A percentile compares a stretch with the other conserved stretches of the same genome.
These are phyloP conservation scores for Dipodomys ordii DNA, from an alignment of 2,113 vertebrate genomes.

Conservation along the genomic window DNA sequence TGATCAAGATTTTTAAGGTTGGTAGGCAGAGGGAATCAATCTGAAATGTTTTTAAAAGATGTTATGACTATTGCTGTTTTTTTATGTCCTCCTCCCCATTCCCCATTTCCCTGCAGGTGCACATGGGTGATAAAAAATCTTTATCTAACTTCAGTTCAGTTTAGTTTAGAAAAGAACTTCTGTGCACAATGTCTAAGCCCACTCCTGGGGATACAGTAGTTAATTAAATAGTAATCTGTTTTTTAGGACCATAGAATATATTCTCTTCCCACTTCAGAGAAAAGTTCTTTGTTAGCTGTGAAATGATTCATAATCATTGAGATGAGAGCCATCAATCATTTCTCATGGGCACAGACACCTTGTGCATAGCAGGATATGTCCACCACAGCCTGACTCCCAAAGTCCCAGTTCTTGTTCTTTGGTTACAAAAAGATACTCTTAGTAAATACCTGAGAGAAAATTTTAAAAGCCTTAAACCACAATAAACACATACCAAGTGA, in stretches of 20 bases:
- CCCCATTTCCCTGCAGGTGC: background rate
- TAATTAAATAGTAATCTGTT: background rate
- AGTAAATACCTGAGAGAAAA: background rate
- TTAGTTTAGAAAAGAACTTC: background rate
- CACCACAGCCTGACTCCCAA: background rate
- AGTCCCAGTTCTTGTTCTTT: constrained; percentile 29
- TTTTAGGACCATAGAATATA: background rate
- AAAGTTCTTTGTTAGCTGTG: background rate
- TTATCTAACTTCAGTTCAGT: background rate
- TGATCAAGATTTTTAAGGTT: background rate
- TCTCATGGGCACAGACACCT: background rate
- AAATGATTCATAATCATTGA: background rate
- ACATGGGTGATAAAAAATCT: background rate
- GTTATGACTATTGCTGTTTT: background rate
- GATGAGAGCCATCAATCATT: background rate
- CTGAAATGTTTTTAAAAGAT: constrained; percentile 27
- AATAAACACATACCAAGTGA: constrained; percentile 3
- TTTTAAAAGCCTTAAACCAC: background rate
- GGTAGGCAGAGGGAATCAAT: background rate
- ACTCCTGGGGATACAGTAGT: background rate
- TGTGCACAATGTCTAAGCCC: background rate
- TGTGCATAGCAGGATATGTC: background rate
- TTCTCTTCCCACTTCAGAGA: background rate
- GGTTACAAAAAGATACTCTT: constrained; percentile 27
- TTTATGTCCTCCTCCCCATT: background rate